Evolutionary conservation across 1,140 invertebrate species (phyloP).

Genomic region (Aplysia californica): DNA sequence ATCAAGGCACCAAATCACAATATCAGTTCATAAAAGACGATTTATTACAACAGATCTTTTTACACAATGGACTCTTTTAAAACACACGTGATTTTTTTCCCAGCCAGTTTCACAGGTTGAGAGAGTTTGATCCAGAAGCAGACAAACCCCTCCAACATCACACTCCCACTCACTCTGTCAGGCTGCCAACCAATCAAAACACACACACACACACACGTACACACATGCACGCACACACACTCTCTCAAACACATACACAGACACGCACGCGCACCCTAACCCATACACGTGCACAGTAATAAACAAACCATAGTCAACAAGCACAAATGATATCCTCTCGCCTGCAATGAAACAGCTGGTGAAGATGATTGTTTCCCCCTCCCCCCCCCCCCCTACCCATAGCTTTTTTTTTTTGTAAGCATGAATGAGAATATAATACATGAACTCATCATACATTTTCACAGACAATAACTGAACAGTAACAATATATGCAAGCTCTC

Average conservation of each 20-base stretch:
- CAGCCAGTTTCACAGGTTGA: background rate
- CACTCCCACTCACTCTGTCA: background rate
- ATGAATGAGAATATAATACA: background rate
- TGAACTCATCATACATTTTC: no score
- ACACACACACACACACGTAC: background rate
- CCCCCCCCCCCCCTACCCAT: background rate
- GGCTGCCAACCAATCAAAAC: background rate
- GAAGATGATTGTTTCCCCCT: background rate
- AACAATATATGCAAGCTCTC: no score
- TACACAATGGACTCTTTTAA: background rate
- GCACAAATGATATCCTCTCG: background rate
- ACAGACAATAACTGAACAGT: no score
- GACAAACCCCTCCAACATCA: background rate
- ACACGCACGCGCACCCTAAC: background rate
- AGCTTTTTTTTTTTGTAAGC: background rate
- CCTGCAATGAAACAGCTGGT: background rate
- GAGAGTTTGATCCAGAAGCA: background rate
- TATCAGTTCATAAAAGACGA: background rate
- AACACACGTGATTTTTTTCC: background rate
- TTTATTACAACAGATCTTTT: slow-evolving; percentile 21
- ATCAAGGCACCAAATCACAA: background rate
- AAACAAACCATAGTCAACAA: background rate
- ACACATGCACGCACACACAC: background rate
- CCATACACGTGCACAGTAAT: background rate
- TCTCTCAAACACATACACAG: background rate